Base-by-base conservation (phyloP, 2,888 invertebrate genomes). In the Caenorhabditis sinica region DNA sequence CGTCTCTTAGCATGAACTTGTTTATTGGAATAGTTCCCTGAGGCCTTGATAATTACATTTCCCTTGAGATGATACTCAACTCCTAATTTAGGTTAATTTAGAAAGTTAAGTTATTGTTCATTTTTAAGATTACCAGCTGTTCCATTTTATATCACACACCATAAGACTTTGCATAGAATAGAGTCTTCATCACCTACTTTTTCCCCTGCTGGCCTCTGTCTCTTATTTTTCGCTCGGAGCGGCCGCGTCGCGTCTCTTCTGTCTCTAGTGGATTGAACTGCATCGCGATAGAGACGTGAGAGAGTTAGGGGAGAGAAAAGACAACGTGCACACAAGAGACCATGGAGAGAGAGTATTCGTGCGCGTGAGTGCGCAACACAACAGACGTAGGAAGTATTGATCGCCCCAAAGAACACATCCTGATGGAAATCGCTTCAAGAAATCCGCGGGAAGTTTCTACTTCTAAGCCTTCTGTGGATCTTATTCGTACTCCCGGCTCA, bases 381-480 rank as follows among this genome's bases (percentile, higher is more conserved):
- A 51, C 72, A 20, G 40, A 63, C 73, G 33, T 61, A 73, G 20
- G 61, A 49, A 73, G 61, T 73, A 73, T 73, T 61, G 72, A 73
- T 73, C 36, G 72, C 13, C 40, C 2, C 11, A 40, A 13, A 13
- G 13, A 49, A 49, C 36, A 51, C 51, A 73, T 73, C 51, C 63
- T 63, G 30, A 73, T 73, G 73, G 73, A 73, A 49, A 17, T 25
- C n/a, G 15, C 33, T 25, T 40, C 65, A 28, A 74, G 56, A 65
- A 74, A 74, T 53, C 15, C 65, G n/a, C 63, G 65, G 6, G 74
- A 74, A 43, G 11, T 9, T 9, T 74, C 74, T 60, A 20, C 45
- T 56, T n/a, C 65, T 36, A 20, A 25, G 8, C 17, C 65, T 43
- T 51, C 61, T 13, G 20, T 33, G 25, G 69, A 40, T 40, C 20